Conservation (phyloP, 2,797 vertebrate genomes). For the Rhincodon typus region DNA sequence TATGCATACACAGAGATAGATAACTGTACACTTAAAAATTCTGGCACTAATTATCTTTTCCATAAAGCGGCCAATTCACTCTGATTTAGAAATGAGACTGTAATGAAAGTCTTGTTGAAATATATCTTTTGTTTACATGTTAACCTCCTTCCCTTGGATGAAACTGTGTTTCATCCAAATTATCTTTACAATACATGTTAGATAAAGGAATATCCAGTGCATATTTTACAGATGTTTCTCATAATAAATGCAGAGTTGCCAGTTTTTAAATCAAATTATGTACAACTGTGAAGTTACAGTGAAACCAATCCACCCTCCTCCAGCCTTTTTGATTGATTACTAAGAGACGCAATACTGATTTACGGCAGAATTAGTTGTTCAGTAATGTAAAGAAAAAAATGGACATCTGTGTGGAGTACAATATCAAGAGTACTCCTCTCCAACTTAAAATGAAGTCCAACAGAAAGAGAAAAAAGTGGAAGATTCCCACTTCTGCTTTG, state of each 20-base stretch:
- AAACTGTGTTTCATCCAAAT: neutral
- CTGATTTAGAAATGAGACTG: slow-evolving; percentile 17
- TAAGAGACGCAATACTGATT: slow-evolving; percentile 11
- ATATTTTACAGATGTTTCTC: slow-evolving; percentile 21
- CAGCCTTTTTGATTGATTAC: slow-evolving; percentile 18
- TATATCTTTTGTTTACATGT: neutral
- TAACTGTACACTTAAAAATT: neutral
- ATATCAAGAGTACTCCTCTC: neutral
- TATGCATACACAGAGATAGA: neutral
- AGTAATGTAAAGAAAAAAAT: neutral
- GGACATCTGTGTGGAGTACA: slow-evolving; percentile 16
- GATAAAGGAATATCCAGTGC: slow-evolving; percentile 23
- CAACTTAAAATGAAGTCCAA: neutral
- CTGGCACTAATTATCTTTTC: neutral
- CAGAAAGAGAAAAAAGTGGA: neutral
- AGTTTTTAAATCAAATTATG: slow-evolving; percentile 17
- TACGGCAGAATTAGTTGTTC: neutral
- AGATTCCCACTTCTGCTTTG: neutral
- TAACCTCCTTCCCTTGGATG: neutral
- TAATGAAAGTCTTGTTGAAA: neutral
- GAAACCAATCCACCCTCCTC: neutral
- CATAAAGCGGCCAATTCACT: neutral
- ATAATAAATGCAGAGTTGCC: slow-evolving; percentile 18
- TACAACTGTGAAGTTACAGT: slow-evolving; percentile 10
- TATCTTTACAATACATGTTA: slow-evolving; percentile 6